A percentile compares a stretch with the other conserved stretches of the same genome.
Conservation (phyloP, 1,140 invertebrate species). For the Glossosoma conforme region DNA sequence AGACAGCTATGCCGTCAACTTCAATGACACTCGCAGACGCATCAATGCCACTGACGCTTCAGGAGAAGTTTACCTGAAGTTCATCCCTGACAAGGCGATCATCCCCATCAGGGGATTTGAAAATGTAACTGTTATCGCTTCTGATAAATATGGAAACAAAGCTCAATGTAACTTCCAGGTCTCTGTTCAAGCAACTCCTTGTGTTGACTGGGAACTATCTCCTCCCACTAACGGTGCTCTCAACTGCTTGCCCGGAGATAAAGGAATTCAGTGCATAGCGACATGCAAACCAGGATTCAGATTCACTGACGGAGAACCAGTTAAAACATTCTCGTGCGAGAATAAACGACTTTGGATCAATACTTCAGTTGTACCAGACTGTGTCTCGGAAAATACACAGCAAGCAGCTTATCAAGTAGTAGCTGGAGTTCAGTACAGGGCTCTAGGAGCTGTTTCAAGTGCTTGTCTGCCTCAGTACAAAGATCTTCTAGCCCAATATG, state of each 20-base stretch:
- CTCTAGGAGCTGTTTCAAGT: constrained; percentile 79
- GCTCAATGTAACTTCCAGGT: constrained; percentile 92
- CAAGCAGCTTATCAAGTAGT: constrained; percentile 91
- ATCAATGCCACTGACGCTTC: constrained; percentile 88
- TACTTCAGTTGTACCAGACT: constrained; percentile 83
- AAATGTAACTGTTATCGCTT: constrained; percentile 89
- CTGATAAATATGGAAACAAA: constrained; percentile 84
- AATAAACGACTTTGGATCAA: constrained; percentile 75
- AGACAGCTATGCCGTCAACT: constrained; percentile 85
- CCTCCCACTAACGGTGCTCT: constrained; percentile 82
- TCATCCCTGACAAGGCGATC: constrained; percentile 78
- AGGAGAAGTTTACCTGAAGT: constrained; percentile 77
- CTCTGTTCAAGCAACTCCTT: constrained; percentile 87
- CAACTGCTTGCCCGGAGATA: constrained; percentile 78
- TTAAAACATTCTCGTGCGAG: constrained; percentile 82
- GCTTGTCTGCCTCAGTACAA: constrained; percentile 83
- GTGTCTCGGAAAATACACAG: constrained; percentile 89
- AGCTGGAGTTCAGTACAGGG: constrained; percentile 81
- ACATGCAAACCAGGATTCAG: constrained; percentile 87
- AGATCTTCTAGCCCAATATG: constrained; percentile 76
- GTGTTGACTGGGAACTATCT: constrained; percentile 89
- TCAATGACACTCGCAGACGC: constrained; percentile 82
- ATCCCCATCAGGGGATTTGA: constrained; percentile 89
- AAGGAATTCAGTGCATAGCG: constrained; percentile 81
- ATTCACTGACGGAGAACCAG: constrained; percentile 85